phyloP scores from a whole-genome alignment of 2,888 invertebrate genomes.

The Apodemia mormo region DNA sequence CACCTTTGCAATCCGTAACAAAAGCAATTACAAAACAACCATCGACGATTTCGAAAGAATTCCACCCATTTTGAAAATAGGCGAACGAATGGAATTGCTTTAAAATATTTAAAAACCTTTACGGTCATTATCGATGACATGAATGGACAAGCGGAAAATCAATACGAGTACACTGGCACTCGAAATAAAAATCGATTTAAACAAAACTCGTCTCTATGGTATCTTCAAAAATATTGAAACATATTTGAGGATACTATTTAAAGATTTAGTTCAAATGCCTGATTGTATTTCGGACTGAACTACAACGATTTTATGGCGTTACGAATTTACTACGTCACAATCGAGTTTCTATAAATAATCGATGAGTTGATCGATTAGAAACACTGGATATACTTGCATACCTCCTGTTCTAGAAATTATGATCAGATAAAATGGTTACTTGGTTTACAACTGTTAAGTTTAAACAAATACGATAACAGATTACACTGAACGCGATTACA shows the following conservation, averaged over 20 bases:
- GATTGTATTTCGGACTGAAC: background rate
- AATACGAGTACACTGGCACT: slow-evolving; percentile 24
- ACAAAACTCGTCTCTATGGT: slow-evolving; percentile 15
- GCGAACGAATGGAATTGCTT: slow-evolving; percentile 35
- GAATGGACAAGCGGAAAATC: slow-evolving; percentile 42
- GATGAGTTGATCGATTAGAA: slow-evolving; percentile 37
- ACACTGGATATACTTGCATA: slow-evolving; percentile 24
- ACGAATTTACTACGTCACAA: slow-evolving; percentile 38
- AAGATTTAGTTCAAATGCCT: background rate
- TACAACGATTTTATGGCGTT: slow-evolving; percentile 29
- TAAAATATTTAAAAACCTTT: slow-evolving; percentile 38
- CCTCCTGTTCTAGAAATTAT: background rate
- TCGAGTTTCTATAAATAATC: slow-evolving; percentile 35
- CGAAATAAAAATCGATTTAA: slow-evolving; percentile 18
- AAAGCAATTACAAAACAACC: background rate
- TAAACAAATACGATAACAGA: too few relatives aligned
- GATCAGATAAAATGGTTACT: background rate
- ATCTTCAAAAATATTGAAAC: background rate
- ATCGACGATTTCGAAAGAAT: slow-evolving; percentile 18
- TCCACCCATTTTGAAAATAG: slow-evolving; percentile 26
- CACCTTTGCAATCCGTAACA: slow-evolving; percentile 4
- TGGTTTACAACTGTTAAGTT: too few relatives aligned
- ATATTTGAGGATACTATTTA: background rate
- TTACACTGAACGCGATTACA: too few relatives aligned
- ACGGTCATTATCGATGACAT: slow-evolving; percentile 42